Percentiles rank a stretch among this genome's conserved stretches.
These are phyloP conservation scores for Drosophila cognata DNA, from an alignment of 2,888 invertebrate species.

Conservation along the genomic window DNA sequence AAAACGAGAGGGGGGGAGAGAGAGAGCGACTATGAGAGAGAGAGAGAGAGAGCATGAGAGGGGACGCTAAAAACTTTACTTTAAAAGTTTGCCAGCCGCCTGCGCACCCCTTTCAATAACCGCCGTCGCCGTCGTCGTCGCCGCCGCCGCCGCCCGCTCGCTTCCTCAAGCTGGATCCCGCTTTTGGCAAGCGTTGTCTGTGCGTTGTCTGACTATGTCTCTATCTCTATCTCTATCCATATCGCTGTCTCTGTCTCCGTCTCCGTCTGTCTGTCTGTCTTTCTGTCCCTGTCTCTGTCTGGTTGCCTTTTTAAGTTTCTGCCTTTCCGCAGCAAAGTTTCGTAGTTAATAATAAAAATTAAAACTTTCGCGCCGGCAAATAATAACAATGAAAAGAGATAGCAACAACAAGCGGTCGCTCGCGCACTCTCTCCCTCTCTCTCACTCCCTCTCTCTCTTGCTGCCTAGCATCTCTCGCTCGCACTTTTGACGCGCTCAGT, in stretches of 20 bases:
- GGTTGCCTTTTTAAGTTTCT: conserved; percentile 74
- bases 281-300: conserved; percentile 50
- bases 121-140: not conserved
- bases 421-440: not conserved
- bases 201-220: conserved; percentile 47
- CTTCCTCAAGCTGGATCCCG: conserved; percentile 38
- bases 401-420: conserved; percentile 24
- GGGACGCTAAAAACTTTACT: conserved; percentile 77
- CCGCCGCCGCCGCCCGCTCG: not conserved
- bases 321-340: conserved; percentile 70
- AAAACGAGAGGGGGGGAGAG: conserved; percentile 15
- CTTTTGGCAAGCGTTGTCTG: conserved; percentile 58
- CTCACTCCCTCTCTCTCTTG: conserved; percentile 2
- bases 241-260: conserved; percentile 26
- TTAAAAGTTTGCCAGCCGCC: conserved; percentile 76
- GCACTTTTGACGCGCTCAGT: not conserved
- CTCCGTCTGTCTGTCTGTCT: conserved; percentile 21
- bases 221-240: not conserved
- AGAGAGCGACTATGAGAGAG: not conserved
- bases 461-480: not conserved
- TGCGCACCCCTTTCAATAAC: conserved; percentile 58
- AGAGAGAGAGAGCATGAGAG: conserved; percentile 7
- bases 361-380: conserved; percentile 82
- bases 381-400: conserved; percentile 76
- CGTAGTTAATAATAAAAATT: conserved; percentile 82